Percentiles rank a stretch among this genome's conserved stretches.
Evolutionary conservation across 2,797 vertebrate genomes (phyloP).

Genomic region (Phoeniculus purpureus): DNA sequence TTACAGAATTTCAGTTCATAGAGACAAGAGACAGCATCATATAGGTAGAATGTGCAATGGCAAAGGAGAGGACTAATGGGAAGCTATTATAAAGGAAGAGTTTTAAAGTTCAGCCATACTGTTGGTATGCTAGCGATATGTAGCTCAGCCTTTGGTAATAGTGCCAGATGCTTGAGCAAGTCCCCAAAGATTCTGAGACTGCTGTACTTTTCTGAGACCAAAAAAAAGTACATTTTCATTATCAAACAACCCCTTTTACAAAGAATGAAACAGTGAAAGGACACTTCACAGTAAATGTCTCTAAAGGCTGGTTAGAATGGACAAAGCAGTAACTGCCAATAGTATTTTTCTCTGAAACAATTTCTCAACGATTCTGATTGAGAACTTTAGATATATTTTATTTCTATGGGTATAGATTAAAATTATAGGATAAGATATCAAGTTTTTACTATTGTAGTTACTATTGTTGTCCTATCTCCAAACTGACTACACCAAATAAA

Average conservation of each 20-base stretch:
- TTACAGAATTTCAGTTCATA: background rate
- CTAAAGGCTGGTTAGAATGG: background rate
- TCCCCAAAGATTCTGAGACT: background rate
- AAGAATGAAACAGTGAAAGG: background rate
- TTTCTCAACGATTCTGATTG: background rate
- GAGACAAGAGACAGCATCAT: background rate
- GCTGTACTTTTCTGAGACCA: background rate
- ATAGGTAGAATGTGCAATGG: background rate
- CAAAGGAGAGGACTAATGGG: background rate
- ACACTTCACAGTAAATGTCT: background rate
- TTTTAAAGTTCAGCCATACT: background rate
- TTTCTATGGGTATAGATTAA: background rate
- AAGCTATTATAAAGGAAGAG: background rate
- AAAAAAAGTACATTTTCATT: background rate
- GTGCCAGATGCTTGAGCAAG: background rate
- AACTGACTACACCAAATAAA: background rate
- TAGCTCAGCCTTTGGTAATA: background rate
- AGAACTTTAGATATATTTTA: background rate
- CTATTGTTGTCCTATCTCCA: background rate
- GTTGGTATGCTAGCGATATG: fast-evolving
- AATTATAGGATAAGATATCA: background rate
- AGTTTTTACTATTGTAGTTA: background rate
- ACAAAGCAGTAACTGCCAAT: background rate
- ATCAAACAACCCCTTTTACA: background rate
- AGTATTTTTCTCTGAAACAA: background rate